Conservation (phyloP, 2,888 invertebrate genomes). For the Melieria omissa region DNA sequence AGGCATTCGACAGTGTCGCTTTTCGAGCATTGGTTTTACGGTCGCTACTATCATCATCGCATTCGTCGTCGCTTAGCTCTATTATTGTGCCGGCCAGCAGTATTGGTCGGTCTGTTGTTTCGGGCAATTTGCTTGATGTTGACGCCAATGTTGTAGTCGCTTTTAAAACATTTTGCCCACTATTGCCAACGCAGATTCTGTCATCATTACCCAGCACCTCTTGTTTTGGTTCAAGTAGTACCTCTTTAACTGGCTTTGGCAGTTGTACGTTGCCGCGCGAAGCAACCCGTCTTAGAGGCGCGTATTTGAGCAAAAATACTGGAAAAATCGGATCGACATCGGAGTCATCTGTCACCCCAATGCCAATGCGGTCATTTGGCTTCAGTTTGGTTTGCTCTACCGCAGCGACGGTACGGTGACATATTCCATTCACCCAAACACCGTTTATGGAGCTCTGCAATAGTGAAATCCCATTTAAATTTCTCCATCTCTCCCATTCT, state of each 20-base stretch:
- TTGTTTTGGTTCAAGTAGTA: not conserved
- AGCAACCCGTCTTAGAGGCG: conserved; percentile 23
- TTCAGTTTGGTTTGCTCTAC: conserved; percentile 25
- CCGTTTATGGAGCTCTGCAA: conserved; percentile 58
- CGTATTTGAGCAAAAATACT: conserved; percentile 50
- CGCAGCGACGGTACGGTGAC: conserved; percentile 18
- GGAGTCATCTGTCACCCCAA: conserved; percentile 34
- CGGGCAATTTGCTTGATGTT: conserved; percentile 5
- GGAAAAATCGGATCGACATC: conserved; percentile 46
- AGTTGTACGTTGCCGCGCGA: not conserved
- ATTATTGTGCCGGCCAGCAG: conserved; percentile 31
- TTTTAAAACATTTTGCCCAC: not conserved
- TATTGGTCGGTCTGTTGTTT: not conserved
- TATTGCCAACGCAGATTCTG: conserved; percentile 2
- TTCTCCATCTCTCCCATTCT: too few relatives aligned
- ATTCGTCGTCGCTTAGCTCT: conserved; percentile 41
- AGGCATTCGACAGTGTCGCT: not conserved
- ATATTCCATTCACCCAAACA: conserved; percentile 52
- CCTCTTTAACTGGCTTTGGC: not conserved
- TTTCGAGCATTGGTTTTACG: not conserved
- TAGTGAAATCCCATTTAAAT: not conserved
- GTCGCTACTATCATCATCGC: not conserved
- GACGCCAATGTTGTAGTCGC: conserved; percentile 2
- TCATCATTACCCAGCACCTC: not conserved
- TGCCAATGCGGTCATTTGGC: conserved; percentile 50